Conservation (phyloP, 2,888 invertebrate genomes). For the Dinocampus coccinellae region DNA sequence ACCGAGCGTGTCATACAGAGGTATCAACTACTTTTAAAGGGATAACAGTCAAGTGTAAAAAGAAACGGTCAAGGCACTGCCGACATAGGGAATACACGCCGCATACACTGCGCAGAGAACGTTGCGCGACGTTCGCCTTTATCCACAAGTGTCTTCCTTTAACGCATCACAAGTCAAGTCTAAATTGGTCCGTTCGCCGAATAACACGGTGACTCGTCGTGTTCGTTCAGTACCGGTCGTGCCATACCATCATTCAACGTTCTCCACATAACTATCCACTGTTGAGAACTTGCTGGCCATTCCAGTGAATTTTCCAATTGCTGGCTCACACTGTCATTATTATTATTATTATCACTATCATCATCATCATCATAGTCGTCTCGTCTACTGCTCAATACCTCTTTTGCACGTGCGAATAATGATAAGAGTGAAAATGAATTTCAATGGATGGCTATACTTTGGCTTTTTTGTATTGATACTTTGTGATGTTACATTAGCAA, state of each 20-base stretch:
- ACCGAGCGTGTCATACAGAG: neutral
- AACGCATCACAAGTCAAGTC: slow-evolving; percentile 23
- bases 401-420: neutral
- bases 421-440: slow-evolving; percentile 2
- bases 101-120: neutral
- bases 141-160: slow-evolving; percentile 16
- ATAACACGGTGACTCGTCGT: slow-evolving; percentile 8
- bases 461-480: neutral
- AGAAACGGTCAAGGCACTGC: neutral
- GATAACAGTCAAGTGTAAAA: neutral
- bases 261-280: neutral
- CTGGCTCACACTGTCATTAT: neutral
- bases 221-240: neutral
- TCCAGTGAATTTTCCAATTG: neutral
- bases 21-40: neutral
- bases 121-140: slow-evolving; percentile 13
- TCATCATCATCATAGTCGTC: neutral
- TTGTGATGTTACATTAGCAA: neutral
- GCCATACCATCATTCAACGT: neutral
- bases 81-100: neutral
- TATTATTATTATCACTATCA: neutral
- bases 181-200: slow-evolving; percentile 29
- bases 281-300: neutral
- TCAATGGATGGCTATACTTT: neutral
- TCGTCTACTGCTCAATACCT: neutral